These are phyloP conservation scores for Conus betulinus DNA, from an alignment of 1,140 invertebrate species.

Conservation along the genomic window DNA sequence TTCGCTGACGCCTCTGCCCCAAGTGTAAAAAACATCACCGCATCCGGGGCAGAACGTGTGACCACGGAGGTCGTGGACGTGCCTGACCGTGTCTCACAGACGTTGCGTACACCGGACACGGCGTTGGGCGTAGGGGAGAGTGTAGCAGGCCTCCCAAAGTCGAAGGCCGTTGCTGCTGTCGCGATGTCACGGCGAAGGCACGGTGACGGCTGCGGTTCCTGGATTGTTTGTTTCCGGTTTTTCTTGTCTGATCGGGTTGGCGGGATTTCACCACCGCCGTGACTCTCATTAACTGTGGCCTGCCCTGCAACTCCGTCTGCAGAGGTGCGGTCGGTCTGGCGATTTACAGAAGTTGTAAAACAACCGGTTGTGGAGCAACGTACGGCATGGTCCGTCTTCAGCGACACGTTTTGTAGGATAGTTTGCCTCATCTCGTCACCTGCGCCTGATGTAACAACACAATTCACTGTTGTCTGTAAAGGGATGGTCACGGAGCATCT, in stretches of 20 bases:
- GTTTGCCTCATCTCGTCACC: neutral
- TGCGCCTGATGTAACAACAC: neutral
- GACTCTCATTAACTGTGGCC: neutral
- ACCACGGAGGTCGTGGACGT: no score
- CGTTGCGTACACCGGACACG: no score
- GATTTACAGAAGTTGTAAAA: neutral
- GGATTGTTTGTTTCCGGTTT: no score
- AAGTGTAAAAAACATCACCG: no score
- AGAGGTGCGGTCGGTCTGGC: neutral
- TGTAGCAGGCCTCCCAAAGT: no score
- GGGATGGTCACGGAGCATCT: neutral
- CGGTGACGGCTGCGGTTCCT: no score
- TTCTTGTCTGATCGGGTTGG: neutral
- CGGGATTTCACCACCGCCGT: neutral
- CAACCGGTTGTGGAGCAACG: neutral
- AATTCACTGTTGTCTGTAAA: neutral
- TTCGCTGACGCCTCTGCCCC: no score
- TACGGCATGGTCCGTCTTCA: neutral
- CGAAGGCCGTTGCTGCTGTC: no score
- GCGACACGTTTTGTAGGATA: neutral
- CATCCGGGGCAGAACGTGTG: no score
- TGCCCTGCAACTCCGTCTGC: neutral
- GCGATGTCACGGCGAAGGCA: no score
- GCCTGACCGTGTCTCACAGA: no score
- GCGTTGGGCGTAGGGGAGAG: no score